Evolutionary conservation across 2,113 vertebrate genomes (phyloP), one percentile per base, ranked within the genome.

Genomic region (Leptosomus discolor): DNA sequence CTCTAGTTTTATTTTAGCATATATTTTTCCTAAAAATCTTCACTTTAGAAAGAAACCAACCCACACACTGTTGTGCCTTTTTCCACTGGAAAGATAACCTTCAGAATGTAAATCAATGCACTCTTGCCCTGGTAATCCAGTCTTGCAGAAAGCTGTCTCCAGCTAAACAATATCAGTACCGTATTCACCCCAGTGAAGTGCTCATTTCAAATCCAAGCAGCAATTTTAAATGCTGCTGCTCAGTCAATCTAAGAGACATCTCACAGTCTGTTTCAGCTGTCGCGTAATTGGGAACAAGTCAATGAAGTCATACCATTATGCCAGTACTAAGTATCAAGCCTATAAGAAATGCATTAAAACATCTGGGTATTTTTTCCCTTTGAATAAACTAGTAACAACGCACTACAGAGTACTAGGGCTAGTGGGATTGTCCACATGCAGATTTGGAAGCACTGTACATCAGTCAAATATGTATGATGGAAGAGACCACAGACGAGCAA

Each of bases 71-170:
- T 36, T 81, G 50, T 96, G 91, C 43, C 79, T 95, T 96, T 91
- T 93, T 85, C 83, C 45, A 29, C 83, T 93, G 82, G 74, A 93
- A 92, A 96, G 94, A 96, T 96, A 97, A 97, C 96, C 96, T 97
- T 96, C 94, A 95, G 91, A 96, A 96, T 97, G 91, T 93, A 97
- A 97, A 98, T 95, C 96, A 95, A 94, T 94, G 90, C 69, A 90
- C 93, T 94, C 80, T 69, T 88, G 93, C 78, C 95, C 94, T 84
- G 85, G 80, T 96, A 97, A 96, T 91, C 91, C 96, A 96, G 88
- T 88, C 90, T 94, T 85, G 94, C 92, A 96, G 96, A 96, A 97
- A 97, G 88, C 94, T 95, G 91, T 97, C 93, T 96, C 85, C 73
- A 77, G 92, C 91, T 95, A 88, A 97, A 97, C 94, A 96, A 89